phyloP scores from a whole-genome alignment of 2,888 invertebrate species.

The Boloria selene region DNA sequence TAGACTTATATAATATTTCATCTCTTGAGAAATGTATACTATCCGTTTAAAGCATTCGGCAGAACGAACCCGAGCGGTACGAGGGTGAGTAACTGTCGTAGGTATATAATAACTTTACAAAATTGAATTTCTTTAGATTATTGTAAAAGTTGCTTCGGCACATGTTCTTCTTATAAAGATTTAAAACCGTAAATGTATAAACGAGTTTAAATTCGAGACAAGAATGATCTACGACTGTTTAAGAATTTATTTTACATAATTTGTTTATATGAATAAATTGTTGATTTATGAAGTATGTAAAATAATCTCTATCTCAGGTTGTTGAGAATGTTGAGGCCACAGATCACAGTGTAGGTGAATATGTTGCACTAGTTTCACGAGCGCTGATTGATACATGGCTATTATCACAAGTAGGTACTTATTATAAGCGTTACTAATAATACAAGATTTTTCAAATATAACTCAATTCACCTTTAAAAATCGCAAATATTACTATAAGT shows the following conservation, averaged over 20 bases:
- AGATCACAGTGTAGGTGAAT: conserved; percentile 29
- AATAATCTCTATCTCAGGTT: conserved; percentile 14
- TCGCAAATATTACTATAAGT: too few species aligned
- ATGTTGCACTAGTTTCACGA: conserved; percentile 37
- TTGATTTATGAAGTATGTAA: conserved; percentile 46
- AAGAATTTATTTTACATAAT: conserved; percentile 42
- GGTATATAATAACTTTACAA: too few species aligned
- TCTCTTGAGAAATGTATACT: too few species aligned
- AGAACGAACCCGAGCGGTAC: too few species aligned
- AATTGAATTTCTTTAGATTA: too few species aligned
- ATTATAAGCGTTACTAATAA: not conserved
- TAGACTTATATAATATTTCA: too few species aligned
- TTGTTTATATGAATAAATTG: conserved; percentile 40
- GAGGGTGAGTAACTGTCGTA: too few species aligned
- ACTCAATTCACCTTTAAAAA: too few species aligned
- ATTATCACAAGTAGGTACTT: conserved; percentile 12
- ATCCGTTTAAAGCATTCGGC: too few species aligned
- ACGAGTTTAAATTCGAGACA: conserved; percentile 27
- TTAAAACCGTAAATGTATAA: not conserved
- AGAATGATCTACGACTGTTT: conserved; percentile 45
- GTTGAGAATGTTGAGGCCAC: conserved; percentile 36
- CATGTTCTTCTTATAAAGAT: not conserved
- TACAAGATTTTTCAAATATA: not conserved
- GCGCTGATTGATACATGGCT: conserved; percentile 27
- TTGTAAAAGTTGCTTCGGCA: not conserved